These are phyloP conservation scores for Proisotoma minuta DNA, from an alignment of 2,888 invertebrate species.

Conservation along the genomic window DNA sequence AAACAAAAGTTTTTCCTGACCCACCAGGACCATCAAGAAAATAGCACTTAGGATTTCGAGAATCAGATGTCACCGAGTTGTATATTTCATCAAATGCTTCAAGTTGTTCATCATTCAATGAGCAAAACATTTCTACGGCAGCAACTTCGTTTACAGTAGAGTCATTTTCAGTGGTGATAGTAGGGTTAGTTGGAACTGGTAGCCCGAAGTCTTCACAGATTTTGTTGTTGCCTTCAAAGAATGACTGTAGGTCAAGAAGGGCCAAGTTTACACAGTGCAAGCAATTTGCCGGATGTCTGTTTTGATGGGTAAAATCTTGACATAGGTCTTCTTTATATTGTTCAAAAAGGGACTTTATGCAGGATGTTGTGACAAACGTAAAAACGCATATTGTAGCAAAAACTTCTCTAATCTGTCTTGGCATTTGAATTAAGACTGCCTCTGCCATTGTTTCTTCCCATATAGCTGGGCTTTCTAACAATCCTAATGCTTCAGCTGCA, in stretches of 20 bases:
- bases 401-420: background rate
- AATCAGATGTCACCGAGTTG: background rate
- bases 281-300: background rate
- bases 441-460: slow-evolving; percentile 4
- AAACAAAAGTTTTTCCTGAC: slow-evolving; percentile 49
- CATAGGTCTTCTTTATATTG: background rate
- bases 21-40: slow-evolving; percentile 51
- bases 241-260: slow-evolving; percentile 14
- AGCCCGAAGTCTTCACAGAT: slow-evolving; percentile 4
- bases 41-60: background rate
- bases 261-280: slow-evolving; percentile 6
- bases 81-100: slow-evolving; percentile 15
- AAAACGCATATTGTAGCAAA: slow-evolving; percentile 10
- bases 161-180: background rate
- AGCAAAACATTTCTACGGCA: background rate
- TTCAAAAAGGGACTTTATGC: background rate
- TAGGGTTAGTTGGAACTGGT: slow-evolving; percentile 1
- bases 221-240: slow-evolving; percentile 7
- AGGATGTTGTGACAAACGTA: slow-evolving; percentile 3
- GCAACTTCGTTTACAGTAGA: background rate
- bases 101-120: slow-evolving; percentile 14
- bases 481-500: background rate
- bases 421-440: background rate
- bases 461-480: background rate
- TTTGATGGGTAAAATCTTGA: slow-evolving; percentile 3